Conservation (phyloP, 2,888 invertebrate species). For the Andrena chrysosceles region DNA sequence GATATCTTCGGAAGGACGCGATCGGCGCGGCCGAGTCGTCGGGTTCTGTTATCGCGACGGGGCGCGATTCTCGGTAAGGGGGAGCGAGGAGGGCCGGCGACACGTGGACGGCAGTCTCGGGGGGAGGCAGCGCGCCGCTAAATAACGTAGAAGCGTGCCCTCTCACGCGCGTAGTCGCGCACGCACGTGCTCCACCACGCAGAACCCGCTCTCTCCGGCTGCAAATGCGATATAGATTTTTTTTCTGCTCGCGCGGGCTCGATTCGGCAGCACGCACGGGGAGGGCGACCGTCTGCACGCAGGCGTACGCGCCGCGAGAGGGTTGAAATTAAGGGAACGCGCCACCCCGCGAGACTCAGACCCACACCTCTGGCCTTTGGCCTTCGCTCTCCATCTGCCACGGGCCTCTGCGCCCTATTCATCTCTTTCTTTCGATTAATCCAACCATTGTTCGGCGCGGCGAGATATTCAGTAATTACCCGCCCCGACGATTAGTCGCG, state of each 20-base stretch:
- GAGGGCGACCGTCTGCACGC: background rate
- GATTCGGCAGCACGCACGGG: conserved; percentile 23
- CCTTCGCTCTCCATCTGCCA: conserved; percentile 31
- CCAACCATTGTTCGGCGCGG: background rate
- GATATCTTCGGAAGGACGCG: too few relatives aligned
- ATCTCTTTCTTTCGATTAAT: background rate
- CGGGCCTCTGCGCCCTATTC: conserved; percentile 15
- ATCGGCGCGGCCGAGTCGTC: too few relatives aligned
- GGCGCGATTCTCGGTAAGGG: too few relatives aligned
- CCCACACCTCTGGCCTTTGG: conserved; percentile 4
- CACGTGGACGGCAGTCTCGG: conserved; percentile 22
- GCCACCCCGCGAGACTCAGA: too few relatives aligned
- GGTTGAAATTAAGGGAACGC: background rate
- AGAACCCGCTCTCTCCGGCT: conserved; percentile 30
- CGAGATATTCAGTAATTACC: background rate
- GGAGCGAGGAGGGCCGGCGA: background rate
- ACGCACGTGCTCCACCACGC: conserved; percentile 34
- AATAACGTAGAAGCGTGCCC: conserved; percentile 33
- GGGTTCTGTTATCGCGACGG: too few relatives aligned
- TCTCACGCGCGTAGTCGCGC: conserved; percentile 26
- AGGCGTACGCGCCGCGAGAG: background rate
- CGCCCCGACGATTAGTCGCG: background rate
- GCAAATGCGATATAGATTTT: conserved; percentile 66
- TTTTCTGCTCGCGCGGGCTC: conserved; percentile 49
- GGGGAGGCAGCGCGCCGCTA: background rate